Conservation (phyloP, 2,888 invertebrate genomes). For the Nomada hirtipes region DNA sequence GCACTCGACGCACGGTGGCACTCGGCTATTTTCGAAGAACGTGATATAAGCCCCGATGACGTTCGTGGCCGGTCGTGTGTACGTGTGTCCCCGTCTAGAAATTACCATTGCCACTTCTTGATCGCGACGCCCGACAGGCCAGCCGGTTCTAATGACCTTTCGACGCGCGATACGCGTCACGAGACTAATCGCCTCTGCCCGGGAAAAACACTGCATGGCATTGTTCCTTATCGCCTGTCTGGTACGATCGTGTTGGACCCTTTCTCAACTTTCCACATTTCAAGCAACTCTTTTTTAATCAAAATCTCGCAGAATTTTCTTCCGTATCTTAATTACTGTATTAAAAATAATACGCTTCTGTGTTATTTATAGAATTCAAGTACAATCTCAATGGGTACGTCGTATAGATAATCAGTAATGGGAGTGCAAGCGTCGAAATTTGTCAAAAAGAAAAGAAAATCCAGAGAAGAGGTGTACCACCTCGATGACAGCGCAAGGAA, state of each 20-base stretch:
- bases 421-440: too few species aligned
- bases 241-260: not conserved
- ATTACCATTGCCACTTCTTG: conserved; percentile 65
- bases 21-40: conserved; percentile 78
- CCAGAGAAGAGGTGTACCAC: not conserved
- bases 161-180: conserved; percentile 66
- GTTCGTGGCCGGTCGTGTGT: conserved; percentile 45
- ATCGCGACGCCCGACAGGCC: conserved; percentile 51
- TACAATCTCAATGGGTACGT: too few species aligned
- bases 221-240: conserved; percentile 50
- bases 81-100: conserved; percentile 61
- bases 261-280: not conserved
- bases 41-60: conserved; percentile 72
- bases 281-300: not conserved
- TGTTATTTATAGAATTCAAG: too few species aligned
- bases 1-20: conserved; percentile 72
- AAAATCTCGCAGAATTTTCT: too few species aligned
- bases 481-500: conserved; percentile 44
- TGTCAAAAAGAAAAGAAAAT: conserved; percentile 23
- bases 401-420: too few species aligned
- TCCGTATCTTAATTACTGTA: too few species aligned
- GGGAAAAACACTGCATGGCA: conserved; percentile 48
- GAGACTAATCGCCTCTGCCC: conserved; percentile 66
- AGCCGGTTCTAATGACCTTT: conserved; percentile 72
- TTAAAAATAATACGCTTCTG: too few species aligned